Evolutionary conservation across 2,888 invertebrate genomes (phyloP), one percentile per base, ranked within the genome.

Genomic region (Sminthurides aquaticus): DNA sequence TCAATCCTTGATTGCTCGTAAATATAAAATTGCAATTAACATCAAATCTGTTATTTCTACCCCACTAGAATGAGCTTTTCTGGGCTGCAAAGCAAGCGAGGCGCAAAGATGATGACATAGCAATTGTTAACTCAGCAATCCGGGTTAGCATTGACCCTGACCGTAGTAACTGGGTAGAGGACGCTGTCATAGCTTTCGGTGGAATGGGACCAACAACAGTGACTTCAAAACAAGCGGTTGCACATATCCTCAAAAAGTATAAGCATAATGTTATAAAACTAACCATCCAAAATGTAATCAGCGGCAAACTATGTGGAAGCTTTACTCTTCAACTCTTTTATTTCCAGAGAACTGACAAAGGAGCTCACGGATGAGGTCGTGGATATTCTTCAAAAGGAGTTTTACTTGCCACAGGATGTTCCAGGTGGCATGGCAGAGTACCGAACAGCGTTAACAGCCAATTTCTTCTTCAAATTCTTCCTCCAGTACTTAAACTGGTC

Each of bases 41-140:
- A n/a, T n/a, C n/a, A n/a, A n/a, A n/a, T n/a, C n/a, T n/a, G n/a
- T n/a, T n/a, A n/a, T n/a, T n/a, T n/a, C n/a, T 52, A 52, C 52
- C 18, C 22, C 5, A 20, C 27, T 67, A 80, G 76, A 81, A 84
- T 75, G 88, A 91, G 80, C 88, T 85, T 79, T 87, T 91, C 76
- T 84, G 86, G 75, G 89, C 89, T 0, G 93, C 89, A 77, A 97
- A 97, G 78, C 96, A 96, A 82, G 89, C 96, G 0, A 87, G 89
- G 75, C 81, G 97, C 67, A 83, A 90, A 64, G 96, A 97, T 75
- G 96, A 97, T 77, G 97, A 97, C 77, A 96, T 97, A 72, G 91
- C 96, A 1, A 94, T 97, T 74, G 96, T 96, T 0, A 97, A 94
- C 76, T 86, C 89, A 64, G 81, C 79, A 2, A 83, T 94, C 70